These are phyloP conservation scores for Scrobipalpa costella DNA, from an alignment of 2,888 invertebrate species.

Conservation along the genomic window DNA sequence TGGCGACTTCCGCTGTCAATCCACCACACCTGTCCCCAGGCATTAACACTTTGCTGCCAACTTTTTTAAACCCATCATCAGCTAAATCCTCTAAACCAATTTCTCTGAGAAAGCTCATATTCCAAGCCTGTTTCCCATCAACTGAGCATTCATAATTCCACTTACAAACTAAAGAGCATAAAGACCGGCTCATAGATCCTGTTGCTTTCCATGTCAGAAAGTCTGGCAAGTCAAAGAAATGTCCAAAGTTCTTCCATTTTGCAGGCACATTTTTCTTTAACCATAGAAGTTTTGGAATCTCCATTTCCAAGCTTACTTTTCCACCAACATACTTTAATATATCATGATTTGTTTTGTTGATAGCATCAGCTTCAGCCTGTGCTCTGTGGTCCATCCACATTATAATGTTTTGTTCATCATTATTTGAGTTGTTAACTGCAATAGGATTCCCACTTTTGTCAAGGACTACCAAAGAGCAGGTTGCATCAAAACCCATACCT, in stretches of 20 bases:
- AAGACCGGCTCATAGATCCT: constrained; percentile 86
- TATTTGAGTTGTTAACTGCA: constrained; percentile 85
- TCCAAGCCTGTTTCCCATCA: constrained; percentile 85
- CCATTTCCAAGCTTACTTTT: constrained; percentile 97
- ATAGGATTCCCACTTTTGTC: constrained; percentile 86
- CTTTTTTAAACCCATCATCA: constrained; percentile 83
- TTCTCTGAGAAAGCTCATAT: constrained; percentile 83
- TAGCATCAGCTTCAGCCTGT: constrained; percentile 87
- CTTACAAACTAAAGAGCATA: constrained; percentile 96
- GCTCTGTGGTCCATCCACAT: constrained; percentile 98
- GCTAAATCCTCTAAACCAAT: constrained; percentile 89
- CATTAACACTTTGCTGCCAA: constrained; percentile 84
- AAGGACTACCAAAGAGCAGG: constrained; percentile 94
- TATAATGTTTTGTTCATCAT: constrained; percentile 89
- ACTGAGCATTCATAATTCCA: constrained; percentile 92
- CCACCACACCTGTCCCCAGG: constrained; percentile 89
- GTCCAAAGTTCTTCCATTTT: constrained; percentile 86
- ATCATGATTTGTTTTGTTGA: constrained; percentile 88
- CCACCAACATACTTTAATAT: constrained; percentile 94
- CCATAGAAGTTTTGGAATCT: constrained; percentile 97
- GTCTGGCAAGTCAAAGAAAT: constrained; percentile 96
- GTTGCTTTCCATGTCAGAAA: constrained; percentile 97
- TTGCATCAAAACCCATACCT: constrained; percentile 97
- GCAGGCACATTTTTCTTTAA: constrained; percentile 86
- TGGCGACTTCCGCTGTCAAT: constrained; percentile 83